phyloP scores from a whole-genome alignment of 1,140 invertebrate species.

The Mycetomoellerius zeteki region DNA sequence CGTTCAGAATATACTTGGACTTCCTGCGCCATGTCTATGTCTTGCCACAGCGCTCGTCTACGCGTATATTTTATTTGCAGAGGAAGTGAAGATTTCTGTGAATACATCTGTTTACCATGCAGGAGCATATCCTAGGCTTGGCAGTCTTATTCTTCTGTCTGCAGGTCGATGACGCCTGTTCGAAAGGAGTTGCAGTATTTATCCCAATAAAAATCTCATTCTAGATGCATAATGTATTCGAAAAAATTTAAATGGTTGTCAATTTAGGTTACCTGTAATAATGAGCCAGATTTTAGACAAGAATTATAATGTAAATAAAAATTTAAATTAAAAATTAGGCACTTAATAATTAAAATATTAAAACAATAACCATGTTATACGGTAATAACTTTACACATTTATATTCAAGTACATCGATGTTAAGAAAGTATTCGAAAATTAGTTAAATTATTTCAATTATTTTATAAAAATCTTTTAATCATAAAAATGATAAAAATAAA shows the following conservation, averaged over 20 bases:
- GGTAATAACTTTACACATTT: not conserved
- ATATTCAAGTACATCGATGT: not conserved
- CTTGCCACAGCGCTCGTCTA: slow-evolving; percentile 31
- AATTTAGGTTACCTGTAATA: slow-evolving; percentile 36
- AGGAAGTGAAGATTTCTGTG: slow-evolving; percentile 78
- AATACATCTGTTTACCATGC: slow-evolving; percentile 79
- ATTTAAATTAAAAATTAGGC: not conserved
- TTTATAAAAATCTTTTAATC: not conserved
- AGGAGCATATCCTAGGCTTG: slow-evolving; percentile 76
- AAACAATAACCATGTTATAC: not conserved
- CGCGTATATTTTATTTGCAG: slow-evolving; percentile 63
- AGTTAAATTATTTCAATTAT: not conserved
- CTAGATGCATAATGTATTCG: slow-evolving; percentile 52
- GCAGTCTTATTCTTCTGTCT: slow-evolving; percentile 75
- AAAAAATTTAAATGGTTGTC: slow-evolving; percentile 53
- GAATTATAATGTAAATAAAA: not conserved
- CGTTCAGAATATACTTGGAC: slow-evolving; percentile 37
- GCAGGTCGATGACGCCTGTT: slow-evolving; percentile 73
- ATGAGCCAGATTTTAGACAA: not conserved
- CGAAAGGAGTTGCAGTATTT: slow-evolving; percentile 75
- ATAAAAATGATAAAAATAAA: not conserved
- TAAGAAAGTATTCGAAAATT: not conserved
- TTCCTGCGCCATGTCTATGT: slow-evolving; percentile 36
- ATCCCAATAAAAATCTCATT: slow-evolving; percentile 71
- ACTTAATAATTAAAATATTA: not conserved